Conservation (phyloP, 2,797 vertebrate genomes). For the Scomberomorus guttatus region DNA sequence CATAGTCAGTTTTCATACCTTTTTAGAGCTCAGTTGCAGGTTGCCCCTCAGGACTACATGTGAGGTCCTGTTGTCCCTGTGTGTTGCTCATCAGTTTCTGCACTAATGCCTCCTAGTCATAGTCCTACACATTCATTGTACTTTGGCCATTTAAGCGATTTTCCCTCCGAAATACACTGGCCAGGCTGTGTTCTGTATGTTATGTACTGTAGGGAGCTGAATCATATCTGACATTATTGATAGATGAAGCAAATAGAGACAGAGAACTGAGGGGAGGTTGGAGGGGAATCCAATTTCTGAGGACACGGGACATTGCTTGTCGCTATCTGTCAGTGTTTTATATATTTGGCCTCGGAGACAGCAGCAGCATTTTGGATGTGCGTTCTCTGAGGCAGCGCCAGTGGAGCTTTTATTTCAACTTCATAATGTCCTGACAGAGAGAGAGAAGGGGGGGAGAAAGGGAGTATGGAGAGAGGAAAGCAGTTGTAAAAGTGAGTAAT, state of each 20-base stretch:
- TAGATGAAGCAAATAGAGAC: slow-evolving; percentile 45
- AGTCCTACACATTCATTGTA: neutral
- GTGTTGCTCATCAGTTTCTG: slow-evolving; percentile 7
- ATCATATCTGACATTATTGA: slow-evolving; percentile 54
- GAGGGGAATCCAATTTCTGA: slow-evolving; percentile 66
- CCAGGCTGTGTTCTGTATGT: slow-evolving; percentile 14
- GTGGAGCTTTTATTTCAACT: slow-evolving; percentile 57
- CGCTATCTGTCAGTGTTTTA: slow-evolving; percentile 53
- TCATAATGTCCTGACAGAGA: slow-evolving; percentile 55
- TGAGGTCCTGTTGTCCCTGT: neutral
- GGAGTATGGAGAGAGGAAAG: slow-evolving; percentile 20
- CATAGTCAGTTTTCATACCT: too few species aligned
- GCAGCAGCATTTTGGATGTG: slow-evolving; percentile 26
- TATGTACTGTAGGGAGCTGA: slow-evolving; percentile 28
- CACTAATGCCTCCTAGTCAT: neutral
- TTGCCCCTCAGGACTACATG: neutral
- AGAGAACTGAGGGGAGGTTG: slow-evolving; percentile 36
- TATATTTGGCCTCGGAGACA: slow-evolving; percentile 56
- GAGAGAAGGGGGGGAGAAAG: neutral
- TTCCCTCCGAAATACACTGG: neutral
- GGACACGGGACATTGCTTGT: slow-evolving; percentile 69
- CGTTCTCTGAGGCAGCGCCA: slow-evolving; percentile 32
- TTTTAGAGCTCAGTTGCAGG: neutral
- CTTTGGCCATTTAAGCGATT: slow-evolving; percentile 1
- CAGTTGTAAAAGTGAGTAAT: slow-evolving; percentile 52